Evolutionary conservation across 2,888 invertebrate genomes (phyloP).

Genomic region (Drosophila hawaiiensis): DNA sequence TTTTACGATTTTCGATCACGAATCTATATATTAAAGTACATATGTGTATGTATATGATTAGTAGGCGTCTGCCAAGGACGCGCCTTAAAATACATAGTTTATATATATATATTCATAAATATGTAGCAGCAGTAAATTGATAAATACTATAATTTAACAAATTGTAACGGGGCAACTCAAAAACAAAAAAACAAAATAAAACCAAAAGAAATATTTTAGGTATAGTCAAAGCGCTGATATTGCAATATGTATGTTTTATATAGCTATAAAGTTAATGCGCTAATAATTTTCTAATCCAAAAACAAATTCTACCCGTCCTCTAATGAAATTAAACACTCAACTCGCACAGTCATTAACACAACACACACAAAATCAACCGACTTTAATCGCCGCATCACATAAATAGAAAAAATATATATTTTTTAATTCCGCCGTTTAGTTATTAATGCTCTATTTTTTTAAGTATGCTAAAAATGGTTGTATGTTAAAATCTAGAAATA

Average conservation of each 20-base stretch:
- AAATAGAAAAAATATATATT: slow-evolving; percentile 12
- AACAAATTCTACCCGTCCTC: slow-evolving; percentile 57
- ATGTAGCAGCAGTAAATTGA: slow-evolving; percentile 44
- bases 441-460: slow-evolving; percentile 59
- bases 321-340: slow-evolving; percentile 63
- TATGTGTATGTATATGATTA: slow-evolving; percentile 52
- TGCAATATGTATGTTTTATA: slow-evolving; percentile 61
- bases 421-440: slow-evolving; percentile 64
- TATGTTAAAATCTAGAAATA: slow-evolving; percentile 50
- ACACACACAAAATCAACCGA: slow-evolving; percentile 13
- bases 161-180: slow-evolving; percentile 25
- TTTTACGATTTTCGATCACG: slow-evolving; percentile 70
- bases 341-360: slow-evolving; percentile 21
- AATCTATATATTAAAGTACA: slow-evolving; percentile 59
- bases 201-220: slow-evolving; percentile 65
- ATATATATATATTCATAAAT: slow-evolving; percentile 19
- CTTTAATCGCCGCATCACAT: slow-evolving; percentile 21
- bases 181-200: slow-evolving; percentile 32
- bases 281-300: slow-evolving; percentile 35
- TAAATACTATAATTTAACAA: slow-evolving; percentile 46
- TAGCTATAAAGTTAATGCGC: slow-evolving; percentile 40
- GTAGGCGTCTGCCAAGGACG: slow-evolving; percentile 53
- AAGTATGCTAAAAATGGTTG: slow-evolving; percentile 72
- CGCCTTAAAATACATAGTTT: slow-evolving; percentile 62
- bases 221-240: slow-evolving; percentile 64